Evolutionary conservation across 2,888 invertebrate genomes (phyloP).

Genomic region (Oscheius sp.): DNA sequence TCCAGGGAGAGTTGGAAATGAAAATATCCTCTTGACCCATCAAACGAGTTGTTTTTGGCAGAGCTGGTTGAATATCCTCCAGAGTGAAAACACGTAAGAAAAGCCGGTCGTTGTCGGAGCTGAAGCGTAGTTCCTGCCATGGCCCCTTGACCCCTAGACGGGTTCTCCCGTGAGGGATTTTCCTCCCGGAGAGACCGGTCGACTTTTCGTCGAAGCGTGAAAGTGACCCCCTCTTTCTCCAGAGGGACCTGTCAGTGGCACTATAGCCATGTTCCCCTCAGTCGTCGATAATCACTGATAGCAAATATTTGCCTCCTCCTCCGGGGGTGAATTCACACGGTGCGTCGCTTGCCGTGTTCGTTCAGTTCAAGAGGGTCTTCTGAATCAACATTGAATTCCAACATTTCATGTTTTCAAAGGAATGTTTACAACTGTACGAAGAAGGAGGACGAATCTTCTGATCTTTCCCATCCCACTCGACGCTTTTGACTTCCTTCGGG

Average conservation of each 20-base stretch:
- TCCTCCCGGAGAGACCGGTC: constrained; percentile 4
- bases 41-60: constrained; percentile 17
- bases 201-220: constrained; percentile 7
- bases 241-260: not conserved
- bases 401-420: not conserved
- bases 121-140: constrained; percentile 23
- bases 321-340: constrained; percentile 18
- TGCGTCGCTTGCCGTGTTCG: not conserved
- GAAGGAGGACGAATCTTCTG: not conserved
- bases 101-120: not conserved
- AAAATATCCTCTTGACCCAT: constrained; percentile 9
- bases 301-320: constrained; percentile 23
- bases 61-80: no score
- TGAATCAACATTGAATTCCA: not conserved
- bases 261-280: not conserved
- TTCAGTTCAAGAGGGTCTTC: constrained; percentile 3
- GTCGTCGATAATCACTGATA: constrained; percentile 21
- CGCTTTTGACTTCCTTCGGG: no score
- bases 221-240: constrained; percentile 17
- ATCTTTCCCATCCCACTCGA: no score
- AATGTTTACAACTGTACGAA: no score
- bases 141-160: constrained; percentile 10
- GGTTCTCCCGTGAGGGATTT: constrained; percentile 7
- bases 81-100: not conserved
- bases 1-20: not conserved